Evolutionary conservation across 2,888 invertebrate species (phyloP), one percentile per base, ranked within the genome.

Genomic region (Ypsolopha sequella): DNA sequence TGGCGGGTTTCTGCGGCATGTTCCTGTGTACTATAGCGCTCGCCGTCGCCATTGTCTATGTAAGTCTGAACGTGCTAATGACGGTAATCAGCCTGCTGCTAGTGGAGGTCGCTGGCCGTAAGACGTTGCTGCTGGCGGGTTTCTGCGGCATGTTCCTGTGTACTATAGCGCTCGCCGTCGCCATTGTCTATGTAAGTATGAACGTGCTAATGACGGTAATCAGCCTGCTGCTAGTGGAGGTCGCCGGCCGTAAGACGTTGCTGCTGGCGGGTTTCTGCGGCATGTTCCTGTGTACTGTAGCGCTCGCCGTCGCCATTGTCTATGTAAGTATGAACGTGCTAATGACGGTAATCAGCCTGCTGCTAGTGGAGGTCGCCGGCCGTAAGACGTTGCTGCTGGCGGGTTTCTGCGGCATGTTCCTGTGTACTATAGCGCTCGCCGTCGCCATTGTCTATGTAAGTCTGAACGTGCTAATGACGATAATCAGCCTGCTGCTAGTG

Each of bases 181-280:
- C 91, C 36, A 80, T 91, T 52, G 48, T 69, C 24, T 80, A 74
- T 56, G 82, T 82, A 50, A 76, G 79, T 76, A 8, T 38, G 80
- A 97, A 96, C 67, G 95, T 96, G 0, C 61, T 93, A 2, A 95
- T 96, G 95, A 97, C 97, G 0, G 60, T 95, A 2, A 87, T 95
- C 8, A 95, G 95, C 0, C 80, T 95, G 54, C 72, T 93, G 33
- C 78, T 96, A 55, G 94, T 96, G 54, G 96, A 96, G 68, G 89
- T 87, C 56, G 92, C 94, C 7, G 97, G 97, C 0, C 86, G 97
- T 46, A 93, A 95, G 70, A 93, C 94, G 0, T 79, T 97, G 7
- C 89, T 96, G 38, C 73, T 97, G 39, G 76, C 90, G 49, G 97
- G 97, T 0, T 93, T 96, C 70, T 66, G 76, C 7, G 94, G 95